Conservation (phyloP, 2,113 vertebrate species). For the Ailurus styani region DNA sequence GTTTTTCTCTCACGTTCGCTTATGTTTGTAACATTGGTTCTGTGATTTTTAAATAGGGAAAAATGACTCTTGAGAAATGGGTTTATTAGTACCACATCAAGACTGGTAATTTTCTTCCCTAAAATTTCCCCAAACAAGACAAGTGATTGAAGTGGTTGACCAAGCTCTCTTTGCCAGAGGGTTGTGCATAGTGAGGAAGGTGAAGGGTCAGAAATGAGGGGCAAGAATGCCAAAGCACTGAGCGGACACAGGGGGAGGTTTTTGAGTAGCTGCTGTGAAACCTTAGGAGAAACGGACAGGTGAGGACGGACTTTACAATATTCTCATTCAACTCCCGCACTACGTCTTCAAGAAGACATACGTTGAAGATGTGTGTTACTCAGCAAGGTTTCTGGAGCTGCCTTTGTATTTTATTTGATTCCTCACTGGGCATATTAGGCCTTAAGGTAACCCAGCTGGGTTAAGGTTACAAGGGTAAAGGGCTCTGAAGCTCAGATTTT, state of each 20-base stretch:
- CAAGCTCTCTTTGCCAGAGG: not conserved
- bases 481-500: not conserved
- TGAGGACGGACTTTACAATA: not conserved
- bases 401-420: not conserved
- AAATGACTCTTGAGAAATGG: not conserved
- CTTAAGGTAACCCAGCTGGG: not conserved
- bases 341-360: not conserved
- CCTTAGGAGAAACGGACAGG: not conserved
- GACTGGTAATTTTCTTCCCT: not conserved
- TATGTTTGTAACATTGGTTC: not conserved
- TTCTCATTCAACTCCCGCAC: not conserved
- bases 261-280: not conserved
- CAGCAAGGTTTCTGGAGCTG: not conserved
- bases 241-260: not conserved
- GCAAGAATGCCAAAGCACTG: accelerated
- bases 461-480: not conserved
- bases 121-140: not conserved
- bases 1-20: not conserved
- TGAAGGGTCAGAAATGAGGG: not conserved
- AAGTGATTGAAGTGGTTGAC: not conserved
- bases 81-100: not conserved
- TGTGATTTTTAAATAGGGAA: not conserved
- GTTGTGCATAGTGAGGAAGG: not conserved
- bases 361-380: not conserved
- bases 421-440: not conserved